phyloP scores from a whole-genome alignment of 2,797 vertebrate genomes.

The Stomatorhinus walkeri region DNA sequence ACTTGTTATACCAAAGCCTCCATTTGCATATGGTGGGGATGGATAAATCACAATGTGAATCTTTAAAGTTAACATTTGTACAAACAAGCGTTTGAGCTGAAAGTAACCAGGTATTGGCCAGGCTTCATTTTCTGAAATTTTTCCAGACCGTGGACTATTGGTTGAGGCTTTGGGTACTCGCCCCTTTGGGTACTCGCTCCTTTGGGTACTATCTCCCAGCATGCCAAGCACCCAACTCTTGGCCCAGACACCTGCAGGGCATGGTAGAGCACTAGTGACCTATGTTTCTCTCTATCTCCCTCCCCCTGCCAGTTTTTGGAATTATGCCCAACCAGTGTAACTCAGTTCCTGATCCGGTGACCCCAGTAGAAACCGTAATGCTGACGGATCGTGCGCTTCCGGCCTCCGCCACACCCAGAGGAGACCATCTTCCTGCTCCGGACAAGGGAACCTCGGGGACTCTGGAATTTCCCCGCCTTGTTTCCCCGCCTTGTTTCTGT shows the following conservation, averaged over 20 bases:
- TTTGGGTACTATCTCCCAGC: background rate
- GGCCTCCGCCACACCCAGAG: constrained; percentile 15
- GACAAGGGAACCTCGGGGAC: constrained; percentile 14
- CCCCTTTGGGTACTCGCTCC: too few species aligned
- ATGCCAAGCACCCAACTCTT: background rate
- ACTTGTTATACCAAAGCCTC: background rate
- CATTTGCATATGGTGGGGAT: background rate
- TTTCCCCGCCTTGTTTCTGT: constrained; percentile 11
- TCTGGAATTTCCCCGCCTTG: constrained; percentile 16
- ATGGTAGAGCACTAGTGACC: background rate
- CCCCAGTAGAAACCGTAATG: constrained; percentile 26
- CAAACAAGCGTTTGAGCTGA: background rate
- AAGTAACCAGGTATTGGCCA: background rate
- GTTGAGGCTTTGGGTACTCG: background rate
- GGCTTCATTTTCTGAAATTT: background rate
- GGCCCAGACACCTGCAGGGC: constrained; percentile 20
- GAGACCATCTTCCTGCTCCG: constrained; percentile 19
- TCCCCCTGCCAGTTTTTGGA: constrained; percentile 10
- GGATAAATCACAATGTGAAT: background rate
- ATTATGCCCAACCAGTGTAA: background rate
- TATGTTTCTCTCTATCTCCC: background rate
- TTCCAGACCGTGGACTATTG: background rate
- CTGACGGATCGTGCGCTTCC: constrained; percentile 28
- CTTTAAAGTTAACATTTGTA: background rate
- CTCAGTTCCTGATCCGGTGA: constrained; percentile 24